Base-by-base conservation (phyloP, 2,888 invertebrate species). In the Sphecodes monilicornis region DNA sequence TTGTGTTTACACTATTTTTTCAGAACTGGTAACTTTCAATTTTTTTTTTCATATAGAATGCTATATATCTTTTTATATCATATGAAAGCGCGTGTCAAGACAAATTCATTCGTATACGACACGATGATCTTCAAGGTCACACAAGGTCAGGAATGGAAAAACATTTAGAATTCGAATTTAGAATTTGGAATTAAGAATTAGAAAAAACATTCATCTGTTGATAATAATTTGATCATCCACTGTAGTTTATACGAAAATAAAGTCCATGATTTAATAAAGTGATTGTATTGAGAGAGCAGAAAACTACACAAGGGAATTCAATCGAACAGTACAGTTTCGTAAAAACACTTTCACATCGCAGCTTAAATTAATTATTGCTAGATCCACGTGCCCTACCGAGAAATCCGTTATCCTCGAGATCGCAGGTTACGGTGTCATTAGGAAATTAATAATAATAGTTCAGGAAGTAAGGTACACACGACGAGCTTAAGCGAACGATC, bases 241-340 rank as follows among this genome's bases (percentile, higher is more conserved):
- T 6, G 22, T 50, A 46, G 46, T 1, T 46, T 16, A 5, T 46
- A 10, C 22, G 0, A 10, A n/a, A 50, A 22, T 50, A 22, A 3
- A 22, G 22, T 8, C 22, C n/a, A 54, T 22, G n/a, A 0, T 8
- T 3, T 54, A 54, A 54, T 0, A n/a, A 10, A 54, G n/a, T n/a
- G n/a, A 11, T n/a, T 3, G n/a, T n/a, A 54, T 54, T 11, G n/a
- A 54, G 11, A 54, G 54, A n/a, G 54, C n/a, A 54, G 54, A 11
- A n/a, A n/a, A n/a, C 10, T n/a, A 54, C 54, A 3, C n/a, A n/a
- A n/a, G n/a, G n/a, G 54, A 1, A 54, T 54, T 54, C 11, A 1
- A 54, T 54, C 11, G 54, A 54, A 54, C 54, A 54, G 54, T 54
- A 54, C 54, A 54, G 54, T 54, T 54, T 54, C 54, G 54, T n/a